A percentile compares a stretch with the other conserved stretches of the same genome.
These are phyloP conservation scores for Chiridota heheva DNA, from an alignment of 35 echinoderm and acorn worm species.

Conservation along the genomic window DNA sequence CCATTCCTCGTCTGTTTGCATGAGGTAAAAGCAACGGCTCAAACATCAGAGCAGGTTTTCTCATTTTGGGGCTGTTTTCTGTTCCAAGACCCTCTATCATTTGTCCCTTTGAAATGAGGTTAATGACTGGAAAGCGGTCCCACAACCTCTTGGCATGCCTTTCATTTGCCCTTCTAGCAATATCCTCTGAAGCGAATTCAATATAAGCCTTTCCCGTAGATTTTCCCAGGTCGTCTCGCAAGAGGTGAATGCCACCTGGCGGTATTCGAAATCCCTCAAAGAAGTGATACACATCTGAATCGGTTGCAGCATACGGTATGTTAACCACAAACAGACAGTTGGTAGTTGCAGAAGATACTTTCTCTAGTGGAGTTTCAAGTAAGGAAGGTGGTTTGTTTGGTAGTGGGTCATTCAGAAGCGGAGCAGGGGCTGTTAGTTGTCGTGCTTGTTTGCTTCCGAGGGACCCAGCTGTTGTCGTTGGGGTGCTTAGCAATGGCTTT, in stretches of 20 bases:
- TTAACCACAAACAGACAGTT: slow-evolving; percentile 62
- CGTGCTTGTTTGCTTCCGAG: neutral
- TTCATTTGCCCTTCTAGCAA: slow-evolving; percentile 51
- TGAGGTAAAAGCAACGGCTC: neutral
- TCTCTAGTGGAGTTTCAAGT: neutral
- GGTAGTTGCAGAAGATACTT: neutral
- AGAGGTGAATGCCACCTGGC: slow-evolving; percentile 62
- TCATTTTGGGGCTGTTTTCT: too few species aligned
- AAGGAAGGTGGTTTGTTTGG: neutral
- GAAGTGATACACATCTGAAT: slow-evolving; percentile 63
- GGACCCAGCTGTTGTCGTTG: neutral
- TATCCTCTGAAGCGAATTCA: slow-evolving; percentile 50
- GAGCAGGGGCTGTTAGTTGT: neutral
- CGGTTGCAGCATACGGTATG: slow-evolving; percentile 60
- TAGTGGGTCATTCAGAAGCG: neutral
- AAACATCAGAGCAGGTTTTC: neutral
- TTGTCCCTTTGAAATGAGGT: slow-evolving; percentile 36
- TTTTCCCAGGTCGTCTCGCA: slow-evolving; percentile 64
- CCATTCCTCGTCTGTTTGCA: neutral
- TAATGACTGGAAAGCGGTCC: slow-evolving; percentile 58
- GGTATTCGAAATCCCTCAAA: slow-evolving; percentile 58
- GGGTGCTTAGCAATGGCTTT: too few species aligned
- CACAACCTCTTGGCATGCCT: slow-evolving; percentile 20
- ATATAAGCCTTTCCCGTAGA: slow-evolving; percentile 68
- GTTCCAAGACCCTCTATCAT: slow-evolving; percentile 39